Evolutionary conservation across 2,888 invertebrate genomes (phyloP).

Genomic region (Scaptomyza parva): DNA sequence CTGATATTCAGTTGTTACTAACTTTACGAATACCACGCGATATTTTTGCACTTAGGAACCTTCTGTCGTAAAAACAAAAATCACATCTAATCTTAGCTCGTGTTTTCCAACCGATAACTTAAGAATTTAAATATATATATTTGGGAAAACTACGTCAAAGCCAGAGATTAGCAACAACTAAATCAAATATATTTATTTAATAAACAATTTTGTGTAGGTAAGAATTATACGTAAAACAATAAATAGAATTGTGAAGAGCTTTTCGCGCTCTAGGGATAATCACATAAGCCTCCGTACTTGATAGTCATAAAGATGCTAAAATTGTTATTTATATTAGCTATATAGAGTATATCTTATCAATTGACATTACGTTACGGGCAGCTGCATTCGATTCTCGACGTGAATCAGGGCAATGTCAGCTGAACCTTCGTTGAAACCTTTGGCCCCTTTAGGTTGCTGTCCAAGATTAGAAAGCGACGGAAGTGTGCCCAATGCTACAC

Average conservation of each 20-base stretch:
- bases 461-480: constrained; percentile 37
- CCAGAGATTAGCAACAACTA: constrained; percentile 7
- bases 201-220: background rate
- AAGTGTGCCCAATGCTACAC: constrained; percentile 44
- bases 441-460: constrained; percentile 37
- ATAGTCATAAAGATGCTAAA: constrained; percentile 36
- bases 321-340: constrained; percentile 61
- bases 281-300: constrained; percentile 13
- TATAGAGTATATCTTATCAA: constrained; percentile 52
- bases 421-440: constrained; percentile 40
- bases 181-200: background rate
- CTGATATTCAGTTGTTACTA: background rate
- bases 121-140: constrained; percentile 16
- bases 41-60: constrained; percentile 10
- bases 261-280: constrained; percentile 41
- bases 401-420: constrained; percentile 3
- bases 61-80: constrained; percentile 11
- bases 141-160: background rate
- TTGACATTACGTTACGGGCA: background rate
- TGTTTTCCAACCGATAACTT: constrained; percentile 20
- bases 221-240: constrained; percentile 3
- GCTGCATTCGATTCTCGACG: constrained; percentile 26
- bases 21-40: background rate
- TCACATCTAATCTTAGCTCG: constrained; percentile 35
- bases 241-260: constrained; percentile 13